Evolutionary conservation across 2,113 vertebrate genomes (phyloP).

Genomic region (Brachypteracias leptosomus): DNA sequence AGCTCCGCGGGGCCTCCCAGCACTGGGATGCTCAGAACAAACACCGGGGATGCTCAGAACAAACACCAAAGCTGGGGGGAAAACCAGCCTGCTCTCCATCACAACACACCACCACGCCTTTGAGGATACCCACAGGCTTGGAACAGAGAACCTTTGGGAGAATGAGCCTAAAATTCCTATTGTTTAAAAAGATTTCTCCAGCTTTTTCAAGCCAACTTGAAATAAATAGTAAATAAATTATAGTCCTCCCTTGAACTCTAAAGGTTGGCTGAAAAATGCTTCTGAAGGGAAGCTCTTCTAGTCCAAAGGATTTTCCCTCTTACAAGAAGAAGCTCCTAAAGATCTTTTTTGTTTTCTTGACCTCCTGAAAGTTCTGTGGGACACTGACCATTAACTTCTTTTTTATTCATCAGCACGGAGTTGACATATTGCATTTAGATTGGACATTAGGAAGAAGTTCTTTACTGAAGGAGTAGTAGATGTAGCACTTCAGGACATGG

Average conservation of each 20-base stretch:
- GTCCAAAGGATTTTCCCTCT: not conserved
- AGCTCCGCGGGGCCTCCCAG: not conserved
- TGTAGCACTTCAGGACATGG: too few relatives aligned
- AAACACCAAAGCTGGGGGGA: rapidly evolving
- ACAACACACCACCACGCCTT: rapidly evolving
- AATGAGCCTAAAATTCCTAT: not conserved
- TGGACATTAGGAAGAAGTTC: too few relatives aligned
- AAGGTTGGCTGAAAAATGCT: not conserved
- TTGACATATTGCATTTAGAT: too few relatives aligned
- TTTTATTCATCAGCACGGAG: not conserved
- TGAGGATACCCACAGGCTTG: not conserved
- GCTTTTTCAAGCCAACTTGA: not conserved
- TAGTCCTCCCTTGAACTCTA: not conserved
- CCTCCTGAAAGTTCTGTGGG: not conserved
- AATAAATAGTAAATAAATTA: not conserved
- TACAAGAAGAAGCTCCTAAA: not conserved
- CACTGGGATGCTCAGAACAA: not conserved
- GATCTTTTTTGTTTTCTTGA: not conserved
- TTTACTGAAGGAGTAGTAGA: too few relatives aligned
- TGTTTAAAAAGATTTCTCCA: not conserved
- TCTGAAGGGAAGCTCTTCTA: not conserved
- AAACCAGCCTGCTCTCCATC: not conserved
- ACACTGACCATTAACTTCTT: not conserved
- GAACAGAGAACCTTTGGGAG: not conserved
- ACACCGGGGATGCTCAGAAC: too few relatives aligned